These are phyloP conservation scores for Calephelis virginiensis DNA, from an alignment of 1,140 invertebrate genomes.

Conservation along the genomic window DNA sequence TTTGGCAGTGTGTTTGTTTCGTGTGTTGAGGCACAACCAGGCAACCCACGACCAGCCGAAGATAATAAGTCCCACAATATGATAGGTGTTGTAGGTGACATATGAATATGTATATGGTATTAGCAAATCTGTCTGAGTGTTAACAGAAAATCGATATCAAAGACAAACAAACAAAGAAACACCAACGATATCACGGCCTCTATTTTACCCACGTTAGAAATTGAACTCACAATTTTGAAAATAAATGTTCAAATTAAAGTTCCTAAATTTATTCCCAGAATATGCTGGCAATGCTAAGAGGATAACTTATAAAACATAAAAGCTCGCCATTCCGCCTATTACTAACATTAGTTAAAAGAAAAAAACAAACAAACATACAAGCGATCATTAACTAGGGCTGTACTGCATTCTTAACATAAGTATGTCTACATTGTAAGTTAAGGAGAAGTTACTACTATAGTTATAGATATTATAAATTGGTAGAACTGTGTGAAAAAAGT, in stretches of 20 bases:
- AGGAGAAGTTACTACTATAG: slow-evolving; percentile 25
- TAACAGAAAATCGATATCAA: no score
- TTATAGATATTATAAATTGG: slow-evolving; percentile 7
- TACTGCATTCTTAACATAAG: slow-evolving; percentile 38
- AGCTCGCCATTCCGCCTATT: slow-evolving; percentile 23
- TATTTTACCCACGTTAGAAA: no score
- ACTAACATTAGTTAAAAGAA: slow-evolving; percentile 24
- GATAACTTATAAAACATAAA: slow-evolving; percentile 23
- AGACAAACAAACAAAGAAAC: no score
- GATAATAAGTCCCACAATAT: no score
- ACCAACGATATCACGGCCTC: no score
- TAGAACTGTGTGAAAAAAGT: not conserved
- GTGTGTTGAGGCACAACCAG: no score
- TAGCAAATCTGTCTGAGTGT: no score
- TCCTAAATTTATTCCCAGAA: slow-evolving; percentile 1
- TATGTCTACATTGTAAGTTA: slow-evolving; percentile 48
- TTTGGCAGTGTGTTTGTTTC: no score
- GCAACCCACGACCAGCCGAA: no score
- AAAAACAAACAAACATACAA: slow-evolving; percentile 27
- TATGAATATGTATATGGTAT: no score
- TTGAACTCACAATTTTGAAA: no score
- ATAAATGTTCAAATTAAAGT: not conserved
- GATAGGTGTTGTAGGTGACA: no score
- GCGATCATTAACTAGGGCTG: slow-evolving; percentile 31
- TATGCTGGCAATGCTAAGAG: slow-evolving; percentile 11